Percentiles rank a stretch among this genome's conserved stretches.
These are phyloP conservation scores for Calliphora vicina DNA, from an alignment of 1,140 invertebrate species.

Conservation along the genomic window DNA sequence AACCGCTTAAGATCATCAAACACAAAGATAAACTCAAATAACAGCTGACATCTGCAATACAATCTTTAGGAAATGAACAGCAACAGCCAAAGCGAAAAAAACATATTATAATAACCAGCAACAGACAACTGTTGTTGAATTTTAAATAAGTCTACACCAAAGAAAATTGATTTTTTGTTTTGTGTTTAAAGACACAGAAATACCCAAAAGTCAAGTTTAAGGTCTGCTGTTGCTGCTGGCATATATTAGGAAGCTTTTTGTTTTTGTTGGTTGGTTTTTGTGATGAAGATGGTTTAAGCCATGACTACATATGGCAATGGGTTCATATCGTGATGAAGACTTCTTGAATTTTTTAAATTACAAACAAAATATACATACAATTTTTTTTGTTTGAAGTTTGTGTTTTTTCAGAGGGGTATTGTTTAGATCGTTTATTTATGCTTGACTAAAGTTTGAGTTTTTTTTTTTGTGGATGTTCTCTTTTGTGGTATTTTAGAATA, in stretches of 20 bases:
- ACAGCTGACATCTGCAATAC: conserved; percentile 10
- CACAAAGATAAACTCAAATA: background rate
- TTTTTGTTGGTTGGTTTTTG: background rate
- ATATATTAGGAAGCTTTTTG: conserved; percentile 16
- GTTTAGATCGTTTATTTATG: background rate
- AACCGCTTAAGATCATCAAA: background rate
- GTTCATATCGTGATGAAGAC: conserved; percentile 39
- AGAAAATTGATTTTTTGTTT: conserved; percentile 20
- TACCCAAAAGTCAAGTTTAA: conserved; percentile 16
- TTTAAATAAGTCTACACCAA: conserved; percentile 18
- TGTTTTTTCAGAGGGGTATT: background rate
- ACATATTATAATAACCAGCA: background rate
- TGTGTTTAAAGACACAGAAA: too few relatives aligned
- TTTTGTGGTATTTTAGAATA: background rate
- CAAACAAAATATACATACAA: background rate
- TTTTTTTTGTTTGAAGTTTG: background rate
- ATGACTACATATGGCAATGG: conserved; percentile 3
- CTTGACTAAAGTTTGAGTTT: background rate
- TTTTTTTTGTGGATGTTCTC: background rate
- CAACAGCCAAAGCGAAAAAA: background rate
- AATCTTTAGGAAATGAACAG: conserved; percentile 20
- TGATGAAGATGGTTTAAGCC: background rate
- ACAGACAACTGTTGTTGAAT: conserved; percentile 17
- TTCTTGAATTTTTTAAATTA: conserved; percentile 36
- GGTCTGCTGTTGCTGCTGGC: background rate